phyloP scores from a whole-genome alignment of 2,113 vertebrate species.

The Alethe castanea region DNA sequence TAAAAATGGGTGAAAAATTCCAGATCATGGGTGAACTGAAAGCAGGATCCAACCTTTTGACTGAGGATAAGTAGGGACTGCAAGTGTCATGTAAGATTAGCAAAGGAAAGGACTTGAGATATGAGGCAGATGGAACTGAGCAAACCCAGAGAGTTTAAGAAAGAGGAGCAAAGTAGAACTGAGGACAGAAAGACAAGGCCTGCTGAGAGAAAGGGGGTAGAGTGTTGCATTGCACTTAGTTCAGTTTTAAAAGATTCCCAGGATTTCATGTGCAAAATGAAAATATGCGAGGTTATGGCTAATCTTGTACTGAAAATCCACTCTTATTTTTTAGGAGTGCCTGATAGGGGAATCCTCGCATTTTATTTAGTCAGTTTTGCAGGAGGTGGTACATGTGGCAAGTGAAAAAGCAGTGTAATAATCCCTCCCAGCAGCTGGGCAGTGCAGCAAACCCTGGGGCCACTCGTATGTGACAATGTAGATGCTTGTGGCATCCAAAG shows the following conservation, averaged over 20 bases:
- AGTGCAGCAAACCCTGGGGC: not conserved
- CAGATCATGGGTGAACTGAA: not conserved
- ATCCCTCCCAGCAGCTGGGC: not conserved
- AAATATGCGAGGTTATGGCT: not conserved
- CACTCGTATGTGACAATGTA: rapidly evolving
- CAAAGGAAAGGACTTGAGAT: not conserved
- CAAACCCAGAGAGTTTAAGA: not conserved
- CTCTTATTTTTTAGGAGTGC: not conserved
- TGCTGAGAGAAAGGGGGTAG: not conserved
- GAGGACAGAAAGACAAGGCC: not conserved
- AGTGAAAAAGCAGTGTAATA: not conserved
- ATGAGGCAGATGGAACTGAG: not conserved
- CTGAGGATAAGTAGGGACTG: rapidly evolving
- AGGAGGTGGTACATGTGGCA: not conserved
- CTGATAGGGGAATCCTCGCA: not conserved
- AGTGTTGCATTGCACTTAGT: not conserved
- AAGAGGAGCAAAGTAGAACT: not conserved
- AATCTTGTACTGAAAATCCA: not conserved
- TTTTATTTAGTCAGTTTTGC: not conserved
- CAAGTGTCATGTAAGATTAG: not conserved
- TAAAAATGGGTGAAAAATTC: not conserved
- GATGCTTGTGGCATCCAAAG: not conserved
- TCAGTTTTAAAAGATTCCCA: not conserved
- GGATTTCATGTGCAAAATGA: not conserved
- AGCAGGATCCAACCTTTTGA: not conserved